A percentile compares a stretch with the other conserved stretches of the same genome.
These are phyloP conservation scores for Elymnias hypermnestra DNA, from an alignment of 1,140 invertebrate species.

Conservation along the genomic window DNA sequence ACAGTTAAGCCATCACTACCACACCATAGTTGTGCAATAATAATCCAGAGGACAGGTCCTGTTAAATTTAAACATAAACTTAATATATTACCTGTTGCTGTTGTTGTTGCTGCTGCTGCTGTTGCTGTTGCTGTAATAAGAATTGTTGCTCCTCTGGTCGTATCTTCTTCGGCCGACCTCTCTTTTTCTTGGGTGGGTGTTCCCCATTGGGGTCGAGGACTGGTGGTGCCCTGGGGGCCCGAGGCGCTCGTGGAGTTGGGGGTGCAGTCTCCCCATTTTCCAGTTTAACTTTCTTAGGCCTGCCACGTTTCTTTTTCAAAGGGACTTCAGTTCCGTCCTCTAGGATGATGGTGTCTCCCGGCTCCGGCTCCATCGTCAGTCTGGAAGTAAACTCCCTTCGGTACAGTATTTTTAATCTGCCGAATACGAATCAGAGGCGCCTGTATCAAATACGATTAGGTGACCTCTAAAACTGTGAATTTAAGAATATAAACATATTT, in stretches of 20 bases:
- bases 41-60: no score
- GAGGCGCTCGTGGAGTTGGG: constrained; percentile 75
- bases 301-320: constrained; percentile 91
- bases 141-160: constrained; percentile 77
- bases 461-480: no score
- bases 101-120: constrained; percentile 47
- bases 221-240: constrained; percentile 69
- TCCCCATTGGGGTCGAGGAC: constrained; percentile 51
- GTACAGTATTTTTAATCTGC: constrained; percentile 42
- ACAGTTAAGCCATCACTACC: neutral
- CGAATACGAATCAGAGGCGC: constrained; percentile 19
- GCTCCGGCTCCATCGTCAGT: constrained; percentile 72
- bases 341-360: constrained; percentile 67
- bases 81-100: constrained; percentile 18
- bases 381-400: constrained; percentile 46
- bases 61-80: no score
- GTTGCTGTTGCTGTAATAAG: constrained; percentile 59
- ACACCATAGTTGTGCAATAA: no score
- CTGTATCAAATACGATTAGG: no score
- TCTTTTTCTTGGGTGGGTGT: constrained; percentile 86
- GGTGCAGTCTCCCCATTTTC: constrained; percentile 79
- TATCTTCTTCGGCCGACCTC: constrained; percentile 90
- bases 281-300: constrained; percentile 91
- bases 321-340: constrained; percentile 80
- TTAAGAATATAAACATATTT: no score